These are phyloP conservation scores for Puffinus mauretanicus DNA, from an alignment of 2,113 vertebrate species.

Conservation along the genomic window DNA sequence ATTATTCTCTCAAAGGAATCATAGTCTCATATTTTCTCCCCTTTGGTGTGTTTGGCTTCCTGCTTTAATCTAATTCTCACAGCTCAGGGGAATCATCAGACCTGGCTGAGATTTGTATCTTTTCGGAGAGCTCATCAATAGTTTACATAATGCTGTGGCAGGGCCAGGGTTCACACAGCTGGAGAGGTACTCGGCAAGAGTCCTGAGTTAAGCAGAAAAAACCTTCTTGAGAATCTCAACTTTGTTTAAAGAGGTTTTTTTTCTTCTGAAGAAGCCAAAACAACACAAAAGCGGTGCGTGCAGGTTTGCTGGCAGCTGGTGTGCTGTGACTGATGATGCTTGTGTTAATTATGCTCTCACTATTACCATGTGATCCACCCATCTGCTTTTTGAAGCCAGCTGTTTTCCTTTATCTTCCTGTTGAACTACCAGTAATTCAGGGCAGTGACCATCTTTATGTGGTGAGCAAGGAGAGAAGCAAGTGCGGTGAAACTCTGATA, in stretches of 20 bases:
- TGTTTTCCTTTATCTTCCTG: conserved; percentile 61
- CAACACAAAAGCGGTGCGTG: conserved; percentile 24
- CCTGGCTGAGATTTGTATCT: conserved; percentile 62
- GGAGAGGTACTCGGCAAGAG: conserved; percentile 13
- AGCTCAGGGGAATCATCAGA: conserved; percentile 60
- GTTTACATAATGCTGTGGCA: conserved; percentile 52
- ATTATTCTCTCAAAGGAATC: conserved; percentile 55
- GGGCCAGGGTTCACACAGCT: conserved; percentile 61
- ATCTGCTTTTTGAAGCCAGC: conserved; percentile 63
- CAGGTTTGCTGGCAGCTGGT: conserved; percentile 66
- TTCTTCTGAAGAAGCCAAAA: conserved; percentile 30
- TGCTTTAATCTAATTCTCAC: conserved; percentile 61
- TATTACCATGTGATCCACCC: conserved; percentile 60
- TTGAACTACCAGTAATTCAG: conserved; percentile 34
- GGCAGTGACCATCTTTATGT: background rate
- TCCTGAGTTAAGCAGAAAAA: conserved; percentile 39
- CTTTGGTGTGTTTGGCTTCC: conserved; percentile 58
- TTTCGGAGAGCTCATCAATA: conserved; percentile 62
- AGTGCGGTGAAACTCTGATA: background rate
- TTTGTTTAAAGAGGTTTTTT: conserved; percentile 24
- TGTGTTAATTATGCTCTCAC: conserved; percentile 63
- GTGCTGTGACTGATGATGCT: conserved; percentile 62
- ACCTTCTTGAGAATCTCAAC: conserved; percentile 19
- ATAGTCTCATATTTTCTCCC: conserved; percentile 33
- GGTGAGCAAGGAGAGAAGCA: background rate